Evolutionary conservation across 2,113 vertebrate genomes (phyloP).

Genomic region (Chaenocephalus aceratus): DNA sequence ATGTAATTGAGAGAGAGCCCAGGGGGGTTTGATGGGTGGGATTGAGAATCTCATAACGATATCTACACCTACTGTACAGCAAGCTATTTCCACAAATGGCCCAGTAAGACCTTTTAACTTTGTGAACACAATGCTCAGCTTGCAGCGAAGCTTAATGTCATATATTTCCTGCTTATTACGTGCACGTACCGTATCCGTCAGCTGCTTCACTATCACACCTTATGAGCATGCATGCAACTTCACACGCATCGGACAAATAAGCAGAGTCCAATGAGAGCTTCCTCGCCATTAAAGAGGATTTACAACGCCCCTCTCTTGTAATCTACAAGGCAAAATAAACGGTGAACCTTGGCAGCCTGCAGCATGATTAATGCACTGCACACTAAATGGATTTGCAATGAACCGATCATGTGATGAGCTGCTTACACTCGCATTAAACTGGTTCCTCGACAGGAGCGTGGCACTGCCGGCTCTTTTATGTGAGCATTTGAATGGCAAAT

Average conservation of each 20-base stretch:
- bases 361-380: conserved; percentile 77
- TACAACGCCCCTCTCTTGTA: conserved; percentile 56
- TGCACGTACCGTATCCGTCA: conserved; percentile 25
- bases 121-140: conserved; percentile 34
- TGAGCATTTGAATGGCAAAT: conserved; percentile 66
- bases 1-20: conserved; percentile 74
- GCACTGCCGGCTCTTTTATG: conserved; percentile 53
- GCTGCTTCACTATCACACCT: conserved; percentile 15
- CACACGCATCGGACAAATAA: conserved; percentile 29
- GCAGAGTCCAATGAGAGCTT: conserved; percentile 53
- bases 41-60: conserved; percentile 67
- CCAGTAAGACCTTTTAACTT: conserved; percentile 62
- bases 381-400: conserved; percentile 83
- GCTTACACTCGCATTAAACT: conserved; percentile 77
- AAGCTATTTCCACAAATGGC: conserved; percentile 57
- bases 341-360: conserved; percentile 68
- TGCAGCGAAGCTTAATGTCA: conserved; percentile 7
- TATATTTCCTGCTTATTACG: conserved; percentile 2
- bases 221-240: conserved; percentile 26
- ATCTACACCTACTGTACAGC: conserved; percentile 55
- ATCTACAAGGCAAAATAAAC: conserved; percentile 67
- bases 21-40: conserved; percentile 62
- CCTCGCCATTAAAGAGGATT: conserved; percentile 66
- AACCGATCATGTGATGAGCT: conserved; percentile 78
- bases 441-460: conserved; percentile 27